These are phyloP conservation scores for Vulpes vulpes DNA, from an alignment of 2,113 vertebrate genomes.

Conservation along the genomic window DNA sequence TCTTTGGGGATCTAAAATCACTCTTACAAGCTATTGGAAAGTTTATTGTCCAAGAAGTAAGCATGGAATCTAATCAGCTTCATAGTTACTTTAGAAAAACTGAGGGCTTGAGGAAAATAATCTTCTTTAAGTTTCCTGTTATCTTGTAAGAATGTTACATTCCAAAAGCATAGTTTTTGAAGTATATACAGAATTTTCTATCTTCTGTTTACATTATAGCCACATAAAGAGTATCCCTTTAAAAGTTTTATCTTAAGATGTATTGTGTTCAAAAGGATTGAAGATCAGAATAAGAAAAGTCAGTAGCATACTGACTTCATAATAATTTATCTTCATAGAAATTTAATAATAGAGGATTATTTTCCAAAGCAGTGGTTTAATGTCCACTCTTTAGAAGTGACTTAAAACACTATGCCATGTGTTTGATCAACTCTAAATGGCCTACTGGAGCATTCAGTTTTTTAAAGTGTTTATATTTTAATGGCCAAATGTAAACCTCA, in stretches of 20 bases:
- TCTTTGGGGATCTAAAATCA: background rate
- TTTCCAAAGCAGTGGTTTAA: slow-evolving; percentile 24
- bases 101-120: slow-evolving; percentile 5
- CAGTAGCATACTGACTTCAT: background rate
- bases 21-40: background rate
- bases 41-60: slow-evolving; percentile 18
- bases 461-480: slow-evolving; percentile 33
- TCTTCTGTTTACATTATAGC: background rate
- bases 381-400: slow-evolving; percentile 13
- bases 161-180: slow-evolving; percentile 41
- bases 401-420: background rate
- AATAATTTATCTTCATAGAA: slow-evolving; percentile 41
- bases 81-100: slow-evolving; percentile 6
- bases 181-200: slow-evolving; percentile 28
- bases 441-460: background rate
- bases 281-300: background rate
- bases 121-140: background rate
- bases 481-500: background rate
- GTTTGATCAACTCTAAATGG: slow-evolving; percentile 12
- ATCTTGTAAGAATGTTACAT: background rate
- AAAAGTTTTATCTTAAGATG: slow-evolving; percentile 8
- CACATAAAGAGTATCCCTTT: background rate
- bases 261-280: slow-evolving; percentile 13
- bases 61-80: background rate
- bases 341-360: slow-evolving; percentile 35